Conservation (phyloP, 2,888 invertebrate genomes). For the Coelogynopora nodosa region DNA sequence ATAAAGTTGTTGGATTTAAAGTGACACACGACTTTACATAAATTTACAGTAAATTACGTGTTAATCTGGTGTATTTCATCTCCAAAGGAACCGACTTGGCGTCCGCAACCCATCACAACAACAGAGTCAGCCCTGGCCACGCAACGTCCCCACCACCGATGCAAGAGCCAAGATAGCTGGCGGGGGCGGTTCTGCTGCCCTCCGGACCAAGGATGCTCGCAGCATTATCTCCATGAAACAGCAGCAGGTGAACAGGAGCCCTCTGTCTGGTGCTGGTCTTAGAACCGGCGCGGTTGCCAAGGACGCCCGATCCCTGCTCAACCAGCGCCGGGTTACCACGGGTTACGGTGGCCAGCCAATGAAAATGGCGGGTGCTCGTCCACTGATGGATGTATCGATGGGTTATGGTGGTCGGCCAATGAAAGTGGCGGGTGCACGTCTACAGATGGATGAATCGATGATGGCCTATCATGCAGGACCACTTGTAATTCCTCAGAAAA, state of each 20-base stretch:
- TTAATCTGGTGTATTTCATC: no score
- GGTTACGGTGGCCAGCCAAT: neutral
- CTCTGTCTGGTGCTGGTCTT: neutral
- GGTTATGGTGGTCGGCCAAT: neutral
- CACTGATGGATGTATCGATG: neutral
- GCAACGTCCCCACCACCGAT: no score
- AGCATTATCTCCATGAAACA: neutral
- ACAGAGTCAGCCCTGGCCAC: no score
- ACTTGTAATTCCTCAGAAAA: neutral
- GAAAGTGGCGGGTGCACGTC: neutral
- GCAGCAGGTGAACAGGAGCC: neutral
- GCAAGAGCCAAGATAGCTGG: neutral
- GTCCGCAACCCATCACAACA: no score
- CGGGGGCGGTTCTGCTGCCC: neutral
- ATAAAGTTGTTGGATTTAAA: no score
- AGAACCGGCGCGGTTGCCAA: neutral
- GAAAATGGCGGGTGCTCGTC: neutral
- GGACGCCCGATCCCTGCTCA: neutral
- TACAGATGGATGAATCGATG: neutral
- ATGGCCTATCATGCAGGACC: neutral
- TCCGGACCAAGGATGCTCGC: neutral
- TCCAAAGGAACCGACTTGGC: no score
- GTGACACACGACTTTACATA: neutral
- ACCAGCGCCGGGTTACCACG: neutral
- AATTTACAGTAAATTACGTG: neutral